phyloP scores from a whole-genome alignment of 2,888 invertebrate genomes.

The Diachrysia chrysitis region DNA sequence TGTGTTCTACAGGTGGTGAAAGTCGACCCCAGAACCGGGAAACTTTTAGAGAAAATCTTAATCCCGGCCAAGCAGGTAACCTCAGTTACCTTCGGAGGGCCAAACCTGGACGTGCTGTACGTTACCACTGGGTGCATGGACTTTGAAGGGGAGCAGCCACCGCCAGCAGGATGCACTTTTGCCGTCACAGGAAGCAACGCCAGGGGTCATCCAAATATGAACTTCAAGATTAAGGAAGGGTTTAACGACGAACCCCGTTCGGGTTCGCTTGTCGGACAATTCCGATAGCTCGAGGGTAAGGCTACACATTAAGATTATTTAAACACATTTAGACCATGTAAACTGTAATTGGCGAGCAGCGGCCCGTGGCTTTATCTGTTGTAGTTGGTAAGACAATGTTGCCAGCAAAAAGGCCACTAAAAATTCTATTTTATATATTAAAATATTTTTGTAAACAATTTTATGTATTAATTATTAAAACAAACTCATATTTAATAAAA shows the following conservation, averaged over 20 bases:
- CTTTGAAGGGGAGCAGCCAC: background rate
- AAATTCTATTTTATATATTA: too few species aligned
- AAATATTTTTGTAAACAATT: too few species aligned
- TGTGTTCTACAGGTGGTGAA: conserved; percentile 79
- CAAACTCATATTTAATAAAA: too few species aligned
- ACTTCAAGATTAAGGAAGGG: background rate
- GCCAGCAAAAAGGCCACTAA: too few species aligned
- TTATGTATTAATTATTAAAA: too few species aligned
- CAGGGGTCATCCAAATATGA: background rate
- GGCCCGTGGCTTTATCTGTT: too few species aligned
- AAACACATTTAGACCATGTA: too few species aligned
- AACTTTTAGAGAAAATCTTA: conserved; percentile 88
- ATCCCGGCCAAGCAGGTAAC: conserved; percentile 92
- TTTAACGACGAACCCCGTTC: background rate
- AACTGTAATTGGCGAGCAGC: too few species aligned
- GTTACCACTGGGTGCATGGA: background rate
- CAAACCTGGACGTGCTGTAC: conserved; percentile 84
- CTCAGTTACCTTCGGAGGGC: conserved; percentile 93
- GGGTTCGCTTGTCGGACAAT: background rate
- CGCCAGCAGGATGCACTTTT: background rate
- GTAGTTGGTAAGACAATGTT: too few species aligned
- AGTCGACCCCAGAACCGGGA: conserved; percentile 88
- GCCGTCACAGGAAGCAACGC: background rate
- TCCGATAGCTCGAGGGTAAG: too few species aligned
- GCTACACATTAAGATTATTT: too few species aligned